Conservation (phyloP, 2,113 vertebrate genomes). For the Rhinoptilus africanus region DNA sequence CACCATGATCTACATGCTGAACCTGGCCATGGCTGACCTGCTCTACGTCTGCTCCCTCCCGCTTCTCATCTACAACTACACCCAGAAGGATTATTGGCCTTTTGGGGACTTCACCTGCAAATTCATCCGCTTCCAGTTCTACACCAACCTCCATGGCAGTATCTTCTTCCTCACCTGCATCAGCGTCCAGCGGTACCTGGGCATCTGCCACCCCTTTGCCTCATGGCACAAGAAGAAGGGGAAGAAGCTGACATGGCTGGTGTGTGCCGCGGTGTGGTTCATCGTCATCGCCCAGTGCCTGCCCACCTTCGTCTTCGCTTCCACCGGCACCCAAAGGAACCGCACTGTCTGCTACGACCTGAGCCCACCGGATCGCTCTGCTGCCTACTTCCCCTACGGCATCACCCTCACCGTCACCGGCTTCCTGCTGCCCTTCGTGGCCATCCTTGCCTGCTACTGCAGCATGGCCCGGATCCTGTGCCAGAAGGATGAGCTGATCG, state of each 20-base stretch:
- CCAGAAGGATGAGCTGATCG: conserved; percentile 71
- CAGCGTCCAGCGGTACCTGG: conserved; percentile 92
- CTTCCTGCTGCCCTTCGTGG: conserved; percentile 88
- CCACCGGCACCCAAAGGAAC: conserved; percentile 89
- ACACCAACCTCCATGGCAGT: conserved; percentile 92
- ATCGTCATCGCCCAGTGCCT: conserved; percentile 79
- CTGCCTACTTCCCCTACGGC: conserved; percentile 89
- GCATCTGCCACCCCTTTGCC: conserved; percentile 91
- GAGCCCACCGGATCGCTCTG: conserved; percentile 76
- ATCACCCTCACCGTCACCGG: conserved; percentile 88
- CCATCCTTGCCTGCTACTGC: conserved; percentile 87
- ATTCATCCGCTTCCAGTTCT: conserved; percentile 93
- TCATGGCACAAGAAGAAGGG: conserved; percentile 87
- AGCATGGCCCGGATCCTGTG: conserved; percentile 86
- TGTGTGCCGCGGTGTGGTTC: conserved; percentile 84
- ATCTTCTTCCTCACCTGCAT: conserved; percentile 98
- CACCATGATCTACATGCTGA: conserved; percentile 89
- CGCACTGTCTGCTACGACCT: conserved; percentile 95
- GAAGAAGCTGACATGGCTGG: conserved; percentile 81
- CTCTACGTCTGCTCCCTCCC: conserved; percentile 94
- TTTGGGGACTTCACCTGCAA: conserved; percentile 91
- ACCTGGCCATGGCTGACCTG: conserved; percentile 88
- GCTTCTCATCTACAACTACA: conserved; percentile 94
- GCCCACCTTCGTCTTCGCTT: conserved; percentile 87
- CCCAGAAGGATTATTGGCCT: conserved; percentile 92